Evolutionary conservation across 2,797 vertebrate species (phyloP).

Genomic region (Acrossocheilus fasciatus): DNA sequence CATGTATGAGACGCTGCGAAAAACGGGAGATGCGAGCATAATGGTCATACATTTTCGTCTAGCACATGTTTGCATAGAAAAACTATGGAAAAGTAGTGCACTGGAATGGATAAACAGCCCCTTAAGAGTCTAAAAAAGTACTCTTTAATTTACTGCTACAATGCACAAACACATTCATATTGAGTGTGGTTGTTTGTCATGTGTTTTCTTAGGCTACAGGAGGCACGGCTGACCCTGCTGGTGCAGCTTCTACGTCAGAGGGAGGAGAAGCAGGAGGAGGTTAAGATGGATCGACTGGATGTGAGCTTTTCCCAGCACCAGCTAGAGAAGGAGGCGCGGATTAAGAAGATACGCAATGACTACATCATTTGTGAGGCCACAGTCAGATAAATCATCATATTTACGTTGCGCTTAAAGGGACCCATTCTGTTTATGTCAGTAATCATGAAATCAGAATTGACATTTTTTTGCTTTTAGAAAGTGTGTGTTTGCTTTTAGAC

Average conservation of each 20-base stretch:
- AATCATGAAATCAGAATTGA: background rate
- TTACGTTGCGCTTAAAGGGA: background rate
- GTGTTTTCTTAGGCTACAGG: slow-evolving; percentile 83
- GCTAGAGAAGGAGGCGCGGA: slow-evolving; percentile 77
- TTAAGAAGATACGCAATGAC: slow-evolving; percentile 77
- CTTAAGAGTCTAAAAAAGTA: background rate
- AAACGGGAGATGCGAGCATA: background rate
- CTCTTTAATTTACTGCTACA: background rate
- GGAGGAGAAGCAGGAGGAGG: slow-evolving; percentile 73
- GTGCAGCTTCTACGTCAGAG: slow-evolving; percentile 78
- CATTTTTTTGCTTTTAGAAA: background rate
- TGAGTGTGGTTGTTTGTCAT: slow-evolving; percentile 36
- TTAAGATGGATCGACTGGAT: slow-evolving; percentile 74
- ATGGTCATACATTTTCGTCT: background rate
- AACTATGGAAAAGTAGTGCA: background rate
- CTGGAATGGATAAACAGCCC: background rate
- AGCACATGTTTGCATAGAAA: background rate
- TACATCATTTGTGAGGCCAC: slow-evolving; percentile 78
- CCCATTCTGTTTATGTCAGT: background rate
- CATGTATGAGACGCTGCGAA: background rate
- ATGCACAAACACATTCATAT: background rate
- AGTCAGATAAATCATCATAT: background rate
- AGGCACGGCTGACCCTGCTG: slow-evolving; percentile 81
- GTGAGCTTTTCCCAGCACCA: slow-evolving; percentile 75
- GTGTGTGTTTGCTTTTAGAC: background rate